Evolutionary conservation across 1,140 invertebrate species (phyloP).

Genomic region (Hestina assimilis): DNA sequence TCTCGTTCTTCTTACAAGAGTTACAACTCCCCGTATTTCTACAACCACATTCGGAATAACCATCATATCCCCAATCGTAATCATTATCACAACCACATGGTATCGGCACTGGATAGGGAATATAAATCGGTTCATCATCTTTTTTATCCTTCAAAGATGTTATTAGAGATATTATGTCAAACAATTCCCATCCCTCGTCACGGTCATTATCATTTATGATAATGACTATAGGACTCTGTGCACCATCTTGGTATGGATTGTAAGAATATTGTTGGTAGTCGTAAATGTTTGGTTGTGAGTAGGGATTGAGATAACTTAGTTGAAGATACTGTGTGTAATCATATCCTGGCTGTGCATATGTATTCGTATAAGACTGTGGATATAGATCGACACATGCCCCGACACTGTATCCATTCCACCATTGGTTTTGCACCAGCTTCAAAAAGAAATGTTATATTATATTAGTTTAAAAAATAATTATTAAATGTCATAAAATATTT

Average conservation of each 20-base stretch:
- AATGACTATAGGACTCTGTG: slow-evolving; percentile 23
- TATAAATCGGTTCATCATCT: slow-evolving; percentile 15
- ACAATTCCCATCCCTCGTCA: slow-evolving; percentile 5
- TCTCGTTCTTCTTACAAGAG: neutral
- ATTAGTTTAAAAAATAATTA: neutral
- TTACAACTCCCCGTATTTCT: neutral
- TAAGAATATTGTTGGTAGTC: slow-evolving; percentile 10
- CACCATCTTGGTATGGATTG: slow-evolving; percentile 1
- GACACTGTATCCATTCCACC: slow-evolving; percentile 5
- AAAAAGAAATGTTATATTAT: neutral
- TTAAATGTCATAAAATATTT: neutral
- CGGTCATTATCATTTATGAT: slow-evolving; percentile 16
- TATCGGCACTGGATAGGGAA: slow-evolving; percentile 24
- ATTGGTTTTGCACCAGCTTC: neutral
- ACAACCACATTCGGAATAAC: slow-evolving; percentile 14
- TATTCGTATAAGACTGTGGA: neutral
- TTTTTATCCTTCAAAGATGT: slow-evolving; percentile 1
- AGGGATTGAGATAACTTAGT: neutral
- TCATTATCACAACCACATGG: neutral
- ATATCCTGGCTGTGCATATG: neutral
- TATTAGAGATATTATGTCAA: slow-evolving; percentile 15
- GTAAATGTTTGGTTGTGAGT: slow-evolving; percentile 1
- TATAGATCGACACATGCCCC: slow-evolving; percentile 7
- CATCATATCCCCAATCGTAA: neutral
- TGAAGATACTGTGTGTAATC: neutral